Evolutionary conservation across 1,140 invertebrate species (phyloP).

Genomic region (Eupeodes corollae): DNA sequence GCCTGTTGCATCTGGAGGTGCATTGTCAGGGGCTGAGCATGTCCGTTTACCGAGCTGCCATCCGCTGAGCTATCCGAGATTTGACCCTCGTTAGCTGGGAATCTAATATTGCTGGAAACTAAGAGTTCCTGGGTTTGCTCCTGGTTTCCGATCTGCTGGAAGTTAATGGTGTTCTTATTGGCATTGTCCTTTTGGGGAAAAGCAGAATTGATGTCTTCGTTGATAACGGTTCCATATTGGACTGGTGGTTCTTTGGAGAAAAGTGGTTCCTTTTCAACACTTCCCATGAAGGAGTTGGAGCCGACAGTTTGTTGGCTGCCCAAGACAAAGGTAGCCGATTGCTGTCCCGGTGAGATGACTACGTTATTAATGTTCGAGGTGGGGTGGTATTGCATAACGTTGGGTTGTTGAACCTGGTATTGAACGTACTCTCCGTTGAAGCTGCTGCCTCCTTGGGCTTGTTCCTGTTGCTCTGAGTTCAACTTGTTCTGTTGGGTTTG

Average conservation of each 20-base stretch:
- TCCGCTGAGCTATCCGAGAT: conserved; percentile 12
- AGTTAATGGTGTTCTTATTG: conserved; percentile 13
- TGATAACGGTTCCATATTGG: conserved; percentile 35
- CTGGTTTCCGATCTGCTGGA: conserved; percentile 19
- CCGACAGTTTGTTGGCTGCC: conserved; percentile 49
- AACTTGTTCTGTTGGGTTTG: conserved; percentile 13
- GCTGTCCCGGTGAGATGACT: conserved; percentile 49
- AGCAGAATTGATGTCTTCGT: conserved; percentile 21
- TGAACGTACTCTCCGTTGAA: conserved; percentile 32
- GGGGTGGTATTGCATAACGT: conserved; percentile 33
- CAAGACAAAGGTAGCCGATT: conserved; percentile 51
- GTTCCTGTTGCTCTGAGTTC: conserved; percentile 18
- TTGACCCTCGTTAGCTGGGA: conserved; percentile 26
- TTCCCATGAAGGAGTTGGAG: conserved; percentile 9
- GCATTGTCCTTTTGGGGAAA: conserved; percentile 15
- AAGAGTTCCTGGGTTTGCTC: conserved; percentile 23
- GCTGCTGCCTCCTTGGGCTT: neutral
- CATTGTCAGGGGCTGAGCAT: conserved; percentile 27
- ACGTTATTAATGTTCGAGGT: conserved; percentile 47
- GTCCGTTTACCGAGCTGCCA: conserved; percentile 24
- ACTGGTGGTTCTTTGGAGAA: conserved; percentile 22
- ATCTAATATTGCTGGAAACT: conserved; percentile 32
- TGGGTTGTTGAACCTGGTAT: conserved; percentile 33
- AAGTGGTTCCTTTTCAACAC: conserved; percentile 17
- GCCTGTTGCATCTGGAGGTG: conserved; percentile 23